Percentiles rank a stretch among this genome's conserved stretches.
These are phyloP conservation scores for Rhodinocichla rosea DNA, from an alignment of 2,113 vertebrate genomes.

Conservation along the genomic window DNA sequence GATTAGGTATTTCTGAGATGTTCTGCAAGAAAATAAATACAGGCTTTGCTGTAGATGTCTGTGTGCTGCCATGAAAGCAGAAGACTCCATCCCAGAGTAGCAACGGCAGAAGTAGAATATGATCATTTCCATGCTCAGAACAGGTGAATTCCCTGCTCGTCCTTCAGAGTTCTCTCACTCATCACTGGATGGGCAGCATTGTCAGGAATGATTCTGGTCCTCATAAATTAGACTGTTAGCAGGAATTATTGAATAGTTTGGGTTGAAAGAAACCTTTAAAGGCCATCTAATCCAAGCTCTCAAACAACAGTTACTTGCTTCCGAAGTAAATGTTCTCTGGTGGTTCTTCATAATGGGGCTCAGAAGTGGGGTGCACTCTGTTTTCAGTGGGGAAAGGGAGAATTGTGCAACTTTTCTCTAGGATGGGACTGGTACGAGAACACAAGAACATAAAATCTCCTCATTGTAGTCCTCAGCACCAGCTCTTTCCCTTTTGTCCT, in stretches of 20 bases:
- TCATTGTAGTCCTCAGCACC: neutral
- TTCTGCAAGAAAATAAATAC: neutral
- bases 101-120: neutral
- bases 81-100: neutral
- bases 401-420: neutral
- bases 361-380: neutral
- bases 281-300: neutral
- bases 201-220: neutral
- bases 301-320: neutral
- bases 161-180: neutral
- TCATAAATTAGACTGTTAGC: neutral
- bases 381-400: neutral
- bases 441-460: neutral
- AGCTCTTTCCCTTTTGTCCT: neutral
- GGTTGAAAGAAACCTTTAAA: neutral
- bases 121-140: fast-evolving
- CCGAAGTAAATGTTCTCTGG: neutral
- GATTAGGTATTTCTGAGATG: neutral
- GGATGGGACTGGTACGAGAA: neutral
- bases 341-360: neutral
- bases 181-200: fast-evolving
- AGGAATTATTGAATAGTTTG: neutral
- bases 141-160: neutral
- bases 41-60: neutral
- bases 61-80: neutral